A percentile compares a stretch with the other conserved stretches of the same genome.
Evolutionary conservation across 2,888 invertebrate genomes (phyloP).

Genomic region (Silvanus unidentatus): DNA sequence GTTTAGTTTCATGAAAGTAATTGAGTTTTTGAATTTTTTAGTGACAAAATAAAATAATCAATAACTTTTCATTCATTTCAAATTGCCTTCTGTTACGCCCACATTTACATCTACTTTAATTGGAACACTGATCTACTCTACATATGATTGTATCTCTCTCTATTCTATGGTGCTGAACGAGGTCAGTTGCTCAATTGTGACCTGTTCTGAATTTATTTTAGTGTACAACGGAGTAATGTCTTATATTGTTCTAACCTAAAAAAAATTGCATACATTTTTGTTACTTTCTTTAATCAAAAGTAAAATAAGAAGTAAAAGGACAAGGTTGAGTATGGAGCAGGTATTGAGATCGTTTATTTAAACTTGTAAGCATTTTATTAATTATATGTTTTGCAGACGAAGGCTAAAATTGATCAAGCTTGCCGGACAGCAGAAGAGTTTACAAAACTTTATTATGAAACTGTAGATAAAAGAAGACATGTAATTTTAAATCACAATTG

Average conservation of each 20-base stretch:
- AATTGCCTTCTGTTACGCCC: constrained; percentile 4
- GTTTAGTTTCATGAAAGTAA: neutral
- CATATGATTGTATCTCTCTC: too few species aligned
- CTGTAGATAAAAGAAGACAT: constrained; percentile 80
- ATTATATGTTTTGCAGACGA: neutral
- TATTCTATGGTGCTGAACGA: too few species aligned
- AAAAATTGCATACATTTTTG: too few species aligned
- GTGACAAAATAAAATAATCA: constrained; percentile 2
- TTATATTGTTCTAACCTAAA: too few species aligned
- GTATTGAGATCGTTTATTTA: neutral
- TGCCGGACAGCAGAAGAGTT: constrained; percentile 85
- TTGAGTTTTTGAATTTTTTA: neutral
- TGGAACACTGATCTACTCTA: too few species aligned
- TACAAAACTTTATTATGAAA: constrained; percentile 82
- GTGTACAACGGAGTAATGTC: too few species aligned
- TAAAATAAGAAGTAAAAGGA: too few species aligned
- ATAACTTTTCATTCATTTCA: constrained; percentile 3
- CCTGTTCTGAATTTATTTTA: too few species aligned
- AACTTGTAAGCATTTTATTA: neutral
- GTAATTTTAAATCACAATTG: constrained; percentile 44
- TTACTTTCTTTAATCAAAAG: too few species aligned
- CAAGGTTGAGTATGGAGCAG: neutral
- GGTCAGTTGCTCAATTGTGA: too few species aligned
- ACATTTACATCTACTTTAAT: neutral
- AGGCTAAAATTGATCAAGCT: constrained; percentile 61